Evolutionary conservation across 37 sponge, comb jelly and placozoan genomes (phyloP).

Genomic region (Eunapius fragilis): DNA sequence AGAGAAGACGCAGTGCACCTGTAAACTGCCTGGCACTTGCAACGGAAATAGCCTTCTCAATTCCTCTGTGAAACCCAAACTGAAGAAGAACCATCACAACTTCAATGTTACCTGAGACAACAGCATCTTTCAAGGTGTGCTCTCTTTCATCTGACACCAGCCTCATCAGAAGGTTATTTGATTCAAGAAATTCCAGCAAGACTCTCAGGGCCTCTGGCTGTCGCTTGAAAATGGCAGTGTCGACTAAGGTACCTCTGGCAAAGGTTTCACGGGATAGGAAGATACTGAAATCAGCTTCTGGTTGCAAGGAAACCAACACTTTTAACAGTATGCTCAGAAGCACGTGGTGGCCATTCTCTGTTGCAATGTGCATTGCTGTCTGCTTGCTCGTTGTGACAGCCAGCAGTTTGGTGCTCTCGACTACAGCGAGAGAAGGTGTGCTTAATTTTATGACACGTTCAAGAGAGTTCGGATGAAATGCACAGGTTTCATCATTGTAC

Average conservation of each 20-base stretch:
- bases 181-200: constrained; percentile 18
- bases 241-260: constrained; percentile 21
- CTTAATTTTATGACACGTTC: not conserved
- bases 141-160: constrained; percentile 15
- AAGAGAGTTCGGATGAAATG: not conserved
- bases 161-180: not conserved
- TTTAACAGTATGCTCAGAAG: constrained; percentile 41
- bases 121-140: constrained; percentile 30
- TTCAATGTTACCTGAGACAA: constrained; percentile 12
- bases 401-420: constrained; percentile 34
- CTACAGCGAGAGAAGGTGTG: constrained; percentile 12
- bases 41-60: constrained; percentile 24
- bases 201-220: constrained; percentile 38
- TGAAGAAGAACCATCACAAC: constrained; percentile 49
- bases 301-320: constrained; percentile 28
- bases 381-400: constrained; percentile 17
- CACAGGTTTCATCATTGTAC: not conserved
- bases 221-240: constrained; percentile 32
- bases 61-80: constrained; percentile 44
- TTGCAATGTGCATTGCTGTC: constrained; percentile 60
- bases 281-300: constrained; percentile 12
- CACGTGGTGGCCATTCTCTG: constrained; percentile 22
- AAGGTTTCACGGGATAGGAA: constrained; percentile 16
- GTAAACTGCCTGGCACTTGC: not conserved
- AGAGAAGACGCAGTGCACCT: constrained; percentile 28